These are phyloP conservation scores for Drosophila lowei DNA, from an alignment of 1,140 invertebrate species.

Conservation along the genomic window DNA sequence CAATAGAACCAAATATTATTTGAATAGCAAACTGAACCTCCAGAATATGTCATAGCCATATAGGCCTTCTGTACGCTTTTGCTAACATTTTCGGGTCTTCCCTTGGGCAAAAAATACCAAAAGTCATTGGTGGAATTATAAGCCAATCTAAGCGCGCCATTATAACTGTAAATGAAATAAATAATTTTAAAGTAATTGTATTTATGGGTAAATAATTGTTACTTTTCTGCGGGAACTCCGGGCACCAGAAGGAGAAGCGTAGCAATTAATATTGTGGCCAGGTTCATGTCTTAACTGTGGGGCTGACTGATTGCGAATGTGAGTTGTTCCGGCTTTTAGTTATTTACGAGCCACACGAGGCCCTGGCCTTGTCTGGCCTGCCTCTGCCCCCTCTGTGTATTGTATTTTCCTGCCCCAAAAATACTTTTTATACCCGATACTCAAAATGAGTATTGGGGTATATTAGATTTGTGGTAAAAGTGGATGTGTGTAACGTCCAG, in stretches of 20 bases:
- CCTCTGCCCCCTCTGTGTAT: neutral
- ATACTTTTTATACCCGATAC: too few relatives aligned
- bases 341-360: conserved; percentile 47
- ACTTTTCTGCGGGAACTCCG: conserved; percentile 18
- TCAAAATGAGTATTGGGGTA: too few relatives aligned
- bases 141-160: conserved; percentile 12
- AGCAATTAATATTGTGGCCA: conserved; percentile 26
- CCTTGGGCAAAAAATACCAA: conserved; percentile 54
- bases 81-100: conserved; percentile 28
- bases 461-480: too few relatives aligned
- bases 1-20: conserved; percentile 53
- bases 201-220: neutral
- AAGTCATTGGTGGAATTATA: conserved; percentile 62
- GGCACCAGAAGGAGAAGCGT: conserved; percentile 23
- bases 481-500: too few relatives aligned
- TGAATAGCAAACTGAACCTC: too few relatives aligned
- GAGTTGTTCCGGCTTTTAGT: conserved; percentile 23
- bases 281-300: conserved; percentile 38
- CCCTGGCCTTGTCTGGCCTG: neutral
- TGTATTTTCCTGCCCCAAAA: too few relatives aligned
- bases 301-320: conserved; percentile 41
- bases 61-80: conserved; percentile 1
- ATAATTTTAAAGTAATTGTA: too few relatives aligned
- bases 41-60: too few relatives aligned
- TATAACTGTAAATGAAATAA: conserved; percentile 1